A percentile compares a stretch with the other conserved stretches of the same genome.
phyloP scores from a whole-genome alignment of 2,888 invertebrate genomes.

The Chrysopilus asiliformis region DNA sequence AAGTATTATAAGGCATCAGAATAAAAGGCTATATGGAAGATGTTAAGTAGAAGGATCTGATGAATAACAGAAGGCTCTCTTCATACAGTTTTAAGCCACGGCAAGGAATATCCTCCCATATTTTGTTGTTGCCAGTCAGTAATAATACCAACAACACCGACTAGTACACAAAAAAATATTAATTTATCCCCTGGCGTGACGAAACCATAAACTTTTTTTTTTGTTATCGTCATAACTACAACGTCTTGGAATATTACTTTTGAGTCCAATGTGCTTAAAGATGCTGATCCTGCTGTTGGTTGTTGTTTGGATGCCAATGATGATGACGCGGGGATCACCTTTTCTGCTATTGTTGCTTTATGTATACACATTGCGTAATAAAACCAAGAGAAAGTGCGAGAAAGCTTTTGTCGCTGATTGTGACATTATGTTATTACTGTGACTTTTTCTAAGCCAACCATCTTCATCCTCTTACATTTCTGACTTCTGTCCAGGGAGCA shows the following conservation, averaged over 20 bases:
- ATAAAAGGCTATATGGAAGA: too few relatives aligned
- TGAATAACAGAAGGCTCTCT: too few relatives aligned
- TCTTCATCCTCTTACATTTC: too few relatives aligned
- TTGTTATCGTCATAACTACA: constrained; percentile 1
- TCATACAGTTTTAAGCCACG: too few relatives aligned
- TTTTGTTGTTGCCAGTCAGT: too few relatives aligned
- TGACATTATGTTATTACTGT: constrained; percentile 10
- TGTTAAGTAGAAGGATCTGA: too few relatives aligned
- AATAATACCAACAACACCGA: too few relatives aligned
- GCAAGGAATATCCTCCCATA: too few relatives aligned
- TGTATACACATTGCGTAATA: constrained; percentile 5
- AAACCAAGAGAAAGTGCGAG: constrained; percentile 6
- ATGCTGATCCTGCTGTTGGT: neutral
- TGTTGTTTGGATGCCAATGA: neutral
- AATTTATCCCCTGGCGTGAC: constrained; percentile 12
- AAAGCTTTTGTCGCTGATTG: constrained; percentile 7
- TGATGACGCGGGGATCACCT: constrained; percentile 5
- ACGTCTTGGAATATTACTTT: neutral
- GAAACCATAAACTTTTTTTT: constrained; percentile 8
- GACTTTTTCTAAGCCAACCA: too few relatives aligned
- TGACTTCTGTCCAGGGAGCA: too few relatives aligned
- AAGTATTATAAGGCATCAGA: too few relatives aligned
- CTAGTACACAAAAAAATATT: constrained; percentile 10
- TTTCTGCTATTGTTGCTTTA: constrained; percentile 8
- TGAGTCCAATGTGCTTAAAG: constrained; percentile 2